Evolutionary conservation across 2,113 vertebrate genomes (phyloP), one percentile per base, ranked within the genome.

Genomic region (Gallinago jamesoni): DNA sequence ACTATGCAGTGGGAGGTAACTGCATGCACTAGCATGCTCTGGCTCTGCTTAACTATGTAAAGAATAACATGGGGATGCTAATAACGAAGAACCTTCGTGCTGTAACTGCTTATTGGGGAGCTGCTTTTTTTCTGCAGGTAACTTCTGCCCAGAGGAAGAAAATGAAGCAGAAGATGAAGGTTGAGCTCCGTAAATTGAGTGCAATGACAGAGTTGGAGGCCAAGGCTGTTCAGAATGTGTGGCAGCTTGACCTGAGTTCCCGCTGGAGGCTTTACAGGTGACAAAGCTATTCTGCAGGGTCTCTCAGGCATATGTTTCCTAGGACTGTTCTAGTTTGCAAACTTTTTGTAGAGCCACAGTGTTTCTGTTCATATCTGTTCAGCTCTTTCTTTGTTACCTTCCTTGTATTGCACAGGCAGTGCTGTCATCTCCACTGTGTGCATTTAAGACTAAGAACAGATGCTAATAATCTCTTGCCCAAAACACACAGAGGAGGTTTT

Each of bases 211-310:
- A 98, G 52, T 47, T 57, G 1, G 98, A 99, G 76, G 99, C 98
- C 50, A 28, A 1, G 10, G 60, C 33, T 21, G 73, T 99, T 78
- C 66, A 62, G 21, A 96, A 99, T 43, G 41, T 99, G 67, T 99
- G 99, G 99, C 95, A 87, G 17, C 98, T 99, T 50, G 94, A 94
- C 62, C 87, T 97, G 62, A 94, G 30, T 60, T 98, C 99, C 60
- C 98, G 99, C 93, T 99, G 99, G 99, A 98, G 89, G 92, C 98
- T 99, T 69, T 99, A 99, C 97, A 98, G 99, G 99, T 99, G 97
- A 79, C 50, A 33, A 7, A 89, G 22, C 39, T 63, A 6, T 92
- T 88, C 67, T 88, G 47, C 18, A 69, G 52, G 5, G 14, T 56
- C 37, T 70, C 37, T 78, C 57, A 88, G 59, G 35, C 37, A 90